Percentiles rank a stretch among this genome's conserved stretches.
Evolutionary conservation across 2,113 vertebrate genomes (phyloP).

Genomic region (Delphinapterus leucas): DNA sequence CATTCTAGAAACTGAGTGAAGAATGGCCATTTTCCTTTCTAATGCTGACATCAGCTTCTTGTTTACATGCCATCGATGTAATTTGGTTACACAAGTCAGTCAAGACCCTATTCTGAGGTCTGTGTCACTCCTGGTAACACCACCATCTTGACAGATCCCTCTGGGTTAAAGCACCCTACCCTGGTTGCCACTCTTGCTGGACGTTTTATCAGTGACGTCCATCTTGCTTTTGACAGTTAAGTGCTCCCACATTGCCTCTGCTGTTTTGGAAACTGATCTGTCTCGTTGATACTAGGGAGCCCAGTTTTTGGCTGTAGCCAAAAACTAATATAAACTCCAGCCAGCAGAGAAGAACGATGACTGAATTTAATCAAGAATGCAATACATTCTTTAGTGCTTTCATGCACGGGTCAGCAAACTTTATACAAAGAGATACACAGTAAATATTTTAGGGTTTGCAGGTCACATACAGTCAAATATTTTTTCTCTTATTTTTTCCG

Average conservation of each 20-base stretch:
- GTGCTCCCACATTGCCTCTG: background rate
- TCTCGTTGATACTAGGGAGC: background rate
- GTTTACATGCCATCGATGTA: background rate
- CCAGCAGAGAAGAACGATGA: background rate
- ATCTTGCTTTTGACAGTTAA: background rate
- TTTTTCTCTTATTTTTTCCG: background rate
- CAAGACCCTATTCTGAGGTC: background rate
- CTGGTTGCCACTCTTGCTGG: background rate
- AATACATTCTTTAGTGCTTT: background rate
- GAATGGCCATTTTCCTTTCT: background rate
- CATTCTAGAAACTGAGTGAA: background rate
- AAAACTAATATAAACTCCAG: background rate
- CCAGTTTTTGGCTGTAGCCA: background rate
- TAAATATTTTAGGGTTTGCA: background rate
- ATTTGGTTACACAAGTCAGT: background rate
- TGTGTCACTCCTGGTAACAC: background rate
- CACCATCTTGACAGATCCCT: background rate
- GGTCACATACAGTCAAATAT: background rate
- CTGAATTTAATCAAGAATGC: background rate
- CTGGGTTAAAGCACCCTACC: background rate
- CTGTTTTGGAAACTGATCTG: background rate
- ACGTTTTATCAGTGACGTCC: background rate
- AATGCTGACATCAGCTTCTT: background rate
- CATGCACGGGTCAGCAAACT: background rate
- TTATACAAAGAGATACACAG: background rate